Percentiles rank a stretch among this genome's conserved stretches.
These are phyloP conservation scores for Abramis brama DNA, from an alignment of 2,113 vertebrate genomes.

Conservation along the genomic window DNA sequence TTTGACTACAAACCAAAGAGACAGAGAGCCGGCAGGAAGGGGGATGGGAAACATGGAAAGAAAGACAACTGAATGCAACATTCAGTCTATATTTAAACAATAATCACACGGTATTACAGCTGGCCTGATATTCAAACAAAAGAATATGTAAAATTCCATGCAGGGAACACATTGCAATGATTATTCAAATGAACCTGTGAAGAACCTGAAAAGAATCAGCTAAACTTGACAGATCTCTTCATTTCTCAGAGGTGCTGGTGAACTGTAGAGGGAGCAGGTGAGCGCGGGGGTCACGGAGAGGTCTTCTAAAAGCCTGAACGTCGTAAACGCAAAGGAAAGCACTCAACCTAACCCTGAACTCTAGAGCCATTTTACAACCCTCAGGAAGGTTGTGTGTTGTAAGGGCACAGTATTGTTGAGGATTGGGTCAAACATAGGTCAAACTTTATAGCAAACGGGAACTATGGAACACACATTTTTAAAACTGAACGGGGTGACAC, in stretches of 20 bases:
- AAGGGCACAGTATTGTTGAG: conserved; percentile 40
- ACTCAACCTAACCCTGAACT: conserved; percentile 46
- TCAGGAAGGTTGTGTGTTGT: conserved; percentile 26
- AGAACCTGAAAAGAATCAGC: neutral
- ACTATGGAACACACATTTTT: conserved; percentile 25
- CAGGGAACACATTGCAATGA: neutral
- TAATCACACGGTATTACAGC: neutral
- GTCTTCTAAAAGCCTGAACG: conserved; percentile 17
- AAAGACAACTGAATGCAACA: neutral
- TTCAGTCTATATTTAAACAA: neutral
- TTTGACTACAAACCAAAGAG: conserved; percentile 13
- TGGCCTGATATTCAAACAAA: neutral
- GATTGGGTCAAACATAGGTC: conserved; percentile 33
- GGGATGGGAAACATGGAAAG: conserved; percentile 2
- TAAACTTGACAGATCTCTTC: neutral
- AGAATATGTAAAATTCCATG: neutral
- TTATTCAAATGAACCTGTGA: too few species aligned
- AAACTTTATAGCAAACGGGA: conserved; percentile 27
- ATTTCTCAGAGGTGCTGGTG: neutral
- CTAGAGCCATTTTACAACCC: conserved; percentile 23
- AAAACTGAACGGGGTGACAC: neutral
- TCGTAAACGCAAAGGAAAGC: conserved; percentile 27
- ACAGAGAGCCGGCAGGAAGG: neutral
- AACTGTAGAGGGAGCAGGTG: conserved; percentile 28
- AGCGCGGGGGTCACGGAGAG: conserved; percentile 17